Base-by-base conservation (phyloP, 2,797 vertebrate genomes). In the Schizothorax lantsangensis region DNA sequence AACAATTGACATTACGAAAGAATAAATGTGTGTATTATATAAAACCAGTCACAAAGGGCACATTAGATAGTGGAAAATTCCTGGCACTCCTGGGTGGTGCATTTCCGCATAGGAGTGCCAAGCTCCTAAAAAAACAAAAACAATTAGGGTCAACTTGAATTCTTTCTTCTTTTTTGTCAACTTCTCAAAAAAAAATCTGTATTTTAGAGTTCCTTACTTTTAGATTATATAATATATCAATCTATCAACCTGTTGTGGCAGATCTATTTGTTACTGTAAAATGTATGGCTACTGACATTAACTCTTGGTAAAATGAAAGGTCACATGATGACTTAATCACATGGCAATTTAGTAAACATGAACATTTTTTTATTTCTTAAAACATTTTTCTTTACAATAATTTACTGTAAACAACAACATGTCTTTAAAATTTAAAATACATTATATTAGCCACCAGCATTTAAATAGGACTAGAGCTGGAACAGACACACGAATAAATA, bases 31-130 rank as follows among this genome's bases (percentile, higher is more conserved):
- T 26, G 23, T 33, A 19, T 81, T 81, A 21, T 23, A 49, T 38
- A 81, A 33, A 3, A 68, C 40, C 15, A 26, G 6, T 12, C 4
- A 64, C 15, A 62, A 12, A 38, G 1, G 57, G 5, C 33, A 23
- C 3, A 5, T 2, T 0, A 26, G 59, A 77, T 7, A 15, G 7
- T 84, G 83, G 83, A 84, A 84, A 84, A 78, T 40, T 78, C 83
- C 73, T 84, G 3, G 3, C 30, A 5, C 9, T 66, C 83, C 33
- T 68, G 59, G 30, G 43, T 40, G 23, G 45, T 21, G 45, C 73
- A 30, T 84, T 84, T 78, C 59, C 33, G 36, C 36, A 38, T 6
- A 38, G 3, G 15, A 5, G 23, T 40, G 62, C 23, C 36, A 54
- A 40, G 5, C 23, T 49, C 1, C 2, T 1, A 23, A 57, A 33